A percentile compares a stretch with the other conserved stretches of the same genome.
Evolutionary conservation across 2,888 invertebrate genomes (phyloP).

Genomic region (Drosophila maculinotata): DNA sequence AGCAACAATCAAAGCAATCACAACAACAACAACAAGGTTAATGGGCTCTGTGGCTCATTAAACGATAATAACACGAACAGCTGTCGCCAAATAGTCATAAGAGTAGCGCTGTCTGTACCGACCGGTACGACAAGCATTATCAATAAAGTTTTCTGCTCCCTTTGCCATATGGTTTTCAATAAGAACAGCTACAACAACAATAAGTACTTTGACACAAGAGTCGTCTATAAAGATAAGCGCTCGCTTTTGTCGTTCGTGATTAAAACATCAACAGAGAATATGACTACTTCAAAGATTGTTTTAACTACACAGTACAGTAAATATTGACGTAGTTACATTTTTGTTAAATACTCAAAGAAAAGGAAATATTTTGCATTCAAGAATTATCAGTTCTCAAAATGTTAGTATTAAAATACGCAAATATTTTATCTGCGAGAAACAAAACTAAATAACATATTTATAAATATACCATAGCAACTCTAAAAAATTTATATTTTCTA

Average conservation of each 20-base stretch:
- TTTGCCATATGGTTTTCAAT: slow-evolving; percentile 57
- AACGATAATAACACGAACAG: slow-evolving; percentile 43
- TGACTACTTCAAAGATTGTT: slow-evolving; percentile 26
- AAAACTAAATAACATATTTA: not conserved
- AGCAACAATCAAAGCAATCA: slow-evolving; percentile 4
- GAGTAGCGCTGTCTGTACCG: slow-evolving; percentile 25
- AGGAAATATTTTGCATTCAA: too few species aligned
- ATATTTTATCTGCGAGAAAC: not conserved
- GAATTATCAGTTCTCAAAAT: too few species aligned
- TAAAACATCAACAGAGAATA: slow-evolving; percentile 44
- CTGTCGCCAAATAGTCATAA: slow-evolving; percentile 35
- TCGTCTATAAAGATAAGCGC: slow-evolving; percentile 46
- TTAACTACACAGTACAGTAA: slow-evolving; percentile 40
- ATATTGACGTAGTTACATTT: not conserved
- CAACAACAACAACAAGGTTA: slow-evolving; percentile 5
- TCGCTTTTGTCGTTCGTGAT: slow-evolving; percentile 45
- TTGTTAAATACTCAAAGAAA: not conserved
- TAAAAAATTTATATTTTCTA: not conserved
- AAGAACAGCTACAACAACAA: slow-evolving; percentile 22
- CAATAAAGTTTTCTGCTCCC: slow-evolving; percentile 47
- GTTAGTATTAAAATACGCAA: too few species aligned
- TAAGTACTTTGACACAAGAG: slow-evolving; percentile 6
- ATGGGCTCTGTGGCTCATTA: slow-evolving; percentile 17
- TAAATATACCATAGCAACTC: not conserved
- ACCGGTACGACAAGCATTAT: slow-evolving; percentile 29